Evolutionary conservation across 1,140 invertebrate genomes (phyloP).

Genomic region (Drosophila mayri): DNA sequence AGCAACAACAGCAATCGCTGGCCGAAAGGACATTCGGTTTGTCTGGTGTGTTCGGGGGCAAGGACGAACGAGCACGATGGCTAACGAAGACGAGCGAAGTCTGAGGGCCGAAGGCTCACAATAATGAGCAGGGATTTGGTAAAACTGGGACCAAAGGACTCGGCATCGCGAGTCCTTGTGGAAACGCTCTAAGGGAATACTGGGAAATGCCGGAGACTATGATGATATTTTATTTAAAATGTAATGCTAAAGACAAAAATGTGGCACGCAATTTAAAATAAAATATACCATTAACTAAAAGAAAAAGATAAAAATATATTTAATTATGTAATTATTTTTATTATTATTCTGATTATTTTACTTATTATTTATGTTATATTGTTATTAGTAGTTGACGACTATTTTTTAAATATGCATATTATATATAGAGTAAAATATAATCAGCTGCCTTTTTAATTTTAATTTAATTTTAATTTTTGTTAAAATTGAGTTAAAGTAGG

Average conservation of each 20-base stretch:
- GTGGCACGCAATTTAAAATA: neutral
- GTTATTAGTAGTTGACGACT: no score
- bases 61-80: constrained; percentile 9
- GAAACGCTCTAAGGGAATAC: neutral
- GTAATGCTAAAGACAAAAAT: neutral
- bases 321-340: neutral
- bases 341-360: no score
- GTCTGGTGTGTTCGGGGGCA: neutral
- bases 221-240: neutral
- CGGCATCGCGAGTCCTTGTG: neutral
- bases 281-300: neutral
- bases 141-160: neutral
- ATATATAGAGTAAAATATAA: no score
- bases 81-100: constrained; percentile 1
- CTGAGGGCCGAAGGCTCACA: neutral
- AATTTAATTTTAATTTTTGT: no score
- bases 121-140: neutral
- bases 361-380: no score
- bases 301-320: no score
- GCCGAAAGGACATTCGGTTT: constrained; percentile 24
- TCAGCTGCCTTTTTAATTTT: no score
- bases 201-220: neutral
- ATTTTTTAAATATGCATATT: no score
- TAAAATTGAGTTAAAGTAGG: no score
- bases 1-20: constrained; percentile 12